Base-by-base conservation (phyloP, 30 jellyfish, hydroid and myxozoan genomes). In the Hydra vulgaris region DNA sequence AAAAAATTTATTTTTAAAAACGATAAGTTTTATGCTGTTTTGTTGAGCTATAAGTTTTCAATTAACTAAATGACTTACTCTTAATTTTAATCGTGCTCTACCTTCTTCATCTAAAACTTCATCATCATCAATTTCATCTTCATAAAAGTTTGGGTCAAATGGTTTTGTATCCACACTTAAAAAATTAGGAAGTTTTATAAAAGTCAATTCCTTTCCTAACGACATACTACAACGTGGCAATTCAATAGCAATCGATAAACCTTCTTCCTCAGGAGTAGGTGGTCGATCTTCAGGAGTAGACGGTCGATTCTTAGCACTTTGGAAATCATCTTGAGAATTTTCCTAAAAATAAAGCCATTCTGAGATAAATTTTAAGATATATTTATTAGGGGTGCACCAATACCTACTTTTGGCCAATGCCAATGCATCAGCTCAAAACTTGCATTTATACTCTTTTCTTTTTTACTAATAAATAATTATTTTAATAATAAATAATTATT, bases 101-200 rank as follows among this genome's bases (percentile, higher is more conserved):
- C 99, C 99, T 73, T 93, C 99, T 26, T 87, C 96, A 82, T 93
- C 99, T 83, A 83, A 66, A 21, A 87, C 79, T 54, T 87, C 96
- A 73, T 93, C 99, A 53, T 93, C 96, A 79, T 87, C 95, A 22
- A 82, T 76, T 81, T 88, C 96, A 80, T 85, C 99, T 75, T 93
- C 96, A 55, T 82, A 93, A 68, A 54, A 87, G 21, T 85, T 86
- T 25, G 95, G 53, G 71, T 93, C 99, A 75, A 93, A 93, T 76
- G 95, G 99, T 66, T 87, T 87, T 81, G 96, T 85, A 27, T 93
- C 99, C 77, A 93, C 78, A 80, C 99, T 93, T 55, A 93, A 72
- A 70, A 93, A 88, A 79, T 93, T 93, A 24, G 97, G 99, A 54
- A 93, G 82, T 82, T 93, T 93, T n/a, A 88, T 86, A 79, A 93